Percentiles rank a stretch among this genome's conserved stretches.
Evolutionary conservation across 64 coral and sea anemone genomes (phyloP).

Genomic region (Hydrozoanthus tunicans): DNA sequence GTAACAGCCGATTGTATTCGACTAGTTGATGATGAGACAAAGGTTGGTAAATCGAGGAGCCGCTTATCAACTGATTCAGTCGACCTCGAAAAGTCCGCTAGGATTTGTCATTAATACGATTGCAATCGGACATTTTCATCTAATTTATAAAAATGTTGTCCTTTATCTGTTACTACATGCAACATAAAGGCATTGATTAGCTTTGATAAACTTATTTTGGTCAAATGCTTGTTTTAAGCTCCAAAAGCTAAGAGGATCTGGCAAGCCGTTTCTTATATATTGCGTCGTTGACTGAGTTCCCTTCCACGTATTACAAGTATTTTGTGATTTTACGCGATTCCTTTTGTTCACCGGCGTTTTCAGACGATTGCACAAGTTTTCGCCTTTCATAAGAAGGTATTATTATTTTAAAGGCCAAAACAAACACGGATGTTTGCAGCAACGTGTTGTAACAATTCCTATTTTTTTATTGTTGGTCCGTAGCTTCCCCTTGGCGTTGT

Average conservation of each 20-base stretch:
- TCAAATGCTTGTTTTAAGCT: not conserved
- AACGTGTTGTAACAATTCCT: not conserved
- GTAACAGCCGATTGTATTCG: conserved; percentile 57
- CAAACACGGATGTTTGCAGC: not conserved
- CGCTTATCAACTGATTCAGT: not conserved
- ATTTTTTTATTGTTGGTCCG: not conserved
- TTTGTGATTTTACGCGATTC: not conserved
- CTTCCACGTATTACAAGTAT: conserved; percentile 20
- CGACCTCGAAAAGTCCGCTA: not conserved
- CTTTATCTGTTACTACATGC: conserved; percentile 31
- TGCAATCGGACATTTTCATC: conserved; percentile 25
- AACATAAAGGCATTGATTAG: not conserved
- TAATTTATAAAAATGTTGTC: conserved; percentile 13
- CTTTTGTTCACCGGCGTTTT: conserved; percentile 38
- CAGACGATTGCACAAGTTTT: conserved; percentile 25
- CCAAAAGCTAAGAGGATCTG: conserved; percentile 5
- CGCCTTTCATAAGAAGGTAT: not conserved
- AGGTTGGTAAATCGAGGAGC: not conserved
- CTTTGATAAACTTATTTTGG: conserved; percentile 1
- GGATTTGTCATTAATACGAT: not conserved
- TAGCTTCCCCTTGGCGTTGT: not conserved
- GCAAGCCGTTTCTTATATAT: not conserved
- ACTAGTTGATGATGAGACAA: conserved; percentile 51
- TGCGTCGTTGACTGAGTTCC: not conserved
- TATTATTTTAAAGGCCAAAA: not conserved